Conservation (phyloP, 2,797 vertebrate genomes). For the Danionella dracula region DNA sequence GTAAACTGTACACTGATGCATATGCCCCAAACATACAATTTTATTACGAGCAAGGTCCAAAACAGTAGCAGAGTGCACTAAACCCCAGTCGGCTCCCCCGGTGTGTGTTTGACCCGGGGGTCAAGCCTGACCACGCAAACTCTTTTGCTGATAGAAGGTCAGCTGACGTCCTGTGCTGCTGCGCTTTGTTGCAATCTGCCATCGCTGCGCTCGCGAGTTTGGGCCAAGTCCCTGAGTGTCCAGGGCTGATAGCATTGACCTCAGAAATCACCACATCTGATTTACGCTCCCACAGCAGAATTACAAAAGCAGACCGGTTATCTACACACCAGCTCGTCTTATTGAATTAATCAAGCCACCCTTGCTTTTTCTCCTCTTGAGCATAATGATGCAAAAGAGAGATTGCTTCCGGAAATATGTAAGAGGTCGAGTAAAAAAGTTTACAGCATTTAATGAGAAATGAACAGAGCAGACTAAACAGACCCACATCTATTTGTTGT, state of each 20-base stretch:
- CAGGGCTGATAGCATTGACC: slow-evolving; percentile 64
- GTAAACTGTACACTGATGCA: no score
- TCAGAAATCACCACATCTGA: slow-evolving; percentile 44
- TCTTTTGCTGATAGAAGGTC: slow-evolving; percentile 34
- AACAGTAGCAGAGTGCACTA: background rate
- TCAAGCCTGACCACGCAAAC: slow-evolving; percentile 29
- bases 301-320: slow-evolving; percentile 40
- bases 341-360: slow-evolving; percentile 41
- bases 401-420: slow-evolving; percentile 42
- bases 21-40: no score
- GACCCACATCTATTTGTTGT: slow-evolving; percentile 31
- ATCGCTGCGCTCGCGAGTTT: slow-evolving; percentile 45
- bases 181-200: slow-evolving; percentile 9
- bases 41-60: background rate
- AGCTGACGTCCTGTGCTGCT: slow-evolving; percentile 17
- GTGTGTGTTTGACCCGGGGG: slow-evolving; percentile 6
- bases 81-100: background rate
- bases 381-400: slow-evolving; percentile 22
- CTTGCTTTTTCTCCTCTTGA: slow-evolving; percentile 10
- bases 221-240: slow-evolving; percentile 67
- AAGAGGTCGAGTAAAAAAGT: slow-evolving; percentile 19
- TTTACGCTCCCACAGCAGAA: slow-evolving; percentile 45
- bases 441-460: slow-evolving; percentile 30
- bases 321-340: slow-evolving; percentile 34
- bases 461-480: slow-evolving; percentile 36